Evolutionary conservation across 2,113 vertebrate genomes (phyloP).

Genomic region (Pogonocichla stellata): DNA sequence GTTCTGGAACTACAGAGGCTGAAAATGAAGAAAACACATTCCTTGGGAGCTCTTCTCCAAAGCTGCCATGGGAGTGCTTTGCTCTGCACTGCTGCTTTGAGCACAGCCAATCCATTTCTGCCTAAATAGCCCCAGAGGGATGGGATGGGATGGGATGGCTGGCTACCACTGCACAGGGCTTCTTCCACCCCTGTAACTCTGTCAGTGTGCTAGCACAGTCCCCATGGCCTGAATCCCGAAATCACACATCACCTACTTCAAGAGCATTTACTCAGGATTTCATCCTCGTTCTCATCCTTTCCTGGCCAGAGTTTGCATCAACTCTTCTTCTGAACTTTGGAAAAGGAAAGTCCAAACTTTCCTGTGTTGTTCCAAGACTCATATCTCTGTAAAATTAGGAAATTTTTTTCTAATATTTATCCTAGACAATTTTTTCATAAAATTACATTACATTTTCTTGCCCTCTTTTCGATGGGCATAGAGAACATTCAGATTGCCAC

Average conservation of each 20-base stretch:
- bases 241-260: not conserved
- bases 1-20: not conserved
- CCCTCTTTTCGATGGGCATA: not conserved
- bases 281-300: not conserved
- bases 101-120: not conserved
- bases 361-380: not conserved
- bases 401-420: not conserved
- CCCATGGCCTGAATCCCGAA: not conserved
- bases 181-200: not conserved
- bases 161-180: not conserved
- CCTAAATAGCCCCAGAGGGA: not conserved
- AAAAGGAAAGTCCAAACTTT: not conserved
- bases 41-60: not conserved
- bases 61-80: not conserved
- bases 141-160: not conserved
- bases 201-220: not conserved
- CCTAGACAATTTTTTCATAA: not conserved
- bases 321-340: not conserved
- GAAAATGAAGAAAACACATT: not conserved
- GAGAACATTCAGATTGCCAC: not conserved
- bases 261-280: not conserved
- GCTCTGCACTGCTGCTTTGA: not conserved
- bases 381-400: not conserved
- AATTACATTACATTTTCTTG: not conserved
- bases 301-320: not conserved